Evolutionary conservation across 2,888 invertebrate species (phyloP).

Genomic region (Invenusta paracnida): DNA sequence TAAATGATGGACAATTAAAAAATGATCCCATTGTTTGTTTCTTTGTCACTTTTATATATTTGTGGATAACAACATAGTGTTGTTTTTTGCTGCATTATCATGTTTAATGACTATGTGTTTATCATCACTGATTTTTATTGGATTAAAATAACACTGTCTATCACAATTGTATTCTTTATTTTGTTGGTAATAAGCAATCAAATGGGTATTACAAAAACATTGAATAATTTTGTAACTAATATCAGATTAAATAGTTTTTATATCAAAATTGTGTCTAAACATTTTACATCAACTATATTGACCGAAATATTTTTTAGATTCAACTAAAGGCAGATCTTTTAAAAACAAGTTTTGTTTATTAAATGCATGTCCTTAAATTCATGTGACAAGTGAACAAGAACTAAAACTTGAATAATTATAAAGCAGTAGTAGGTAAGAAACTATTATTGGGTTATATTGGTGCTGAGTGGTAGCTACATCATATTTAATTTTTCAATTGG

Average conservation of each 20-base stretch:
- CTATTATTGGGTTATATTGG: not conserved
- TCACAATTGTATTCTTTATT: not conserved
- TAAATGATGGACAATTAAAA: not conserved
- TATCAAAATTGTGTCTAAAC: not conserved
- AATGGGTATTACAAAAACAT: not conserved
- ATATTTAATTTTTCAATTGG: not conserved
- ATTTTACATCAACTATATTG: not conserved
- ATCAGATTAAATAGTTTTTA: not conserved
- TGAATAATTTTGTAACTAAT: not conserved
- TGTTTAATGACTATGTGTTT: not conserved
- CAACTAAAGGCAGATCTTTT: not conserved
- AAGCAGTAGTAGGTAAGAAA: not conserved
- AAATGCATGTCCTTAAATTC: not conserved
- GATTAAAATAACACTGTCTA: not conserved
- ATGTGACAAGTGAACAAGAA: not conserved
- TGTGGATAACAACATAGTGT: not conserved
- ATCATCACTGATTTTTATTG: not conserved
- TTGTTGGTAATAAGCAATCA: not conserved
- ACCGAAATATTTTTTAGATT: not conserved
- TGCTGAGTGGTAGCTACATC: not conserved
- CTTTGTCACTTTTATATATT: not conserved
- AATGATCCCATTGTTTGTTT: not conserved
- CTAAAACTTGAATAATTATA: not conserved
- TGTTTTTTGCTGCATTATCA: not conserved
- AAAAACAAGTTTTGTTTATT: not conserved